A percentile compares a stretch with the other conserved stretches of the same genome.
These are phyloP conservation scores for Drosophila suboccidentalis DNA, from an alignment of 2,888 invertebrate species.

Conservation along the genomic window DNA sequence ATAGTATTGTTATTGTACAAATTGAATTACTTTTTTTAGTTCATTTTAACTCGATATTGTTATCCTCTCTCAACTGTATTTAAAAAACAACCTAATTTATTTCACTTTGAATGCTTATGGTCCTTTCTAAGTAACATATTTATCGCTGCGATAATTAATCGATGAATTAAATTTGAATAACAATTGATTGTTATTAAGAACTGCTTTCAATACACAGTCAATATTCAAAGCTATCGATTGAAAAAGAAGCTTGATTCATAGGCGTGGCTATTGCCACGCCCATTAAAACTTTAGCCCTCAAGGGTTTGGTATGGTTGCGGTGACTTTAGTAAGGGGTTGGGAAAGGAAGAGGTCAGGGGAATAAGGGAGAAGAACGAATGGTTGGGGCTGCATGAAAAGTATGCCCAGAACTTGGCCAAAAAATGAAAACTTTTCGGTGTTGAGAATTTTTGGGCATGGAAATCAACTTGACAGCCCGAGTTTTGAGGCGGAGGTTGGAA, in stretches of 20 bases:
- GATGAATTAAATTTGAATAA: neutral
- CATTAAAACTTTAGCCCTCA: slow-evolving; percentile 19
- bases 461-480: slow-evolving; percentile 57
- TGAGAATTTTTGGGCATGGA: slow-evolving; percentile 51
- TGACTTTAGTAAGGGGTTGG: neutral
- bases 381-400: slow-evolving; percentile 18
- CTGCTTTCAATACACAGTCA: slow-evolving; percentile 9
- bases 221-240: slow-evolving; percentile 2
- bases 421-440: slow-evolving; percentile 46
- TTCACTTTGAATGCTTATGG: neutral
- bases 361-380: neutral
- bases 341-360: neutral
- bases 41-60: too few relatives aligned
- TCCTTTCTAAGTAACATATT: too few relatives aligned
- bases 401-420: slow-evolving; percentile 40
- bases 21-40: too few relatives aligned
- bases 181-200: slow-evolving; percentile 10
- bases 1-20: too few relatives aligned
- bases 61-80: neutral
- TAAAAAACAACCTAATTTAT: neutral
- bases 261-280: slow-evolving; percentile 41
- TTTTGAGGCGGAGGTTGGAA: slow-evolving; percentile 8
- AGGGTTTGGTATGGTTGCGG: slow-evolving; percentile 5
- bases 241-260: slow-evolving; percentile 25
- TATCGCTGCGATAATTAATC: slow-evolving; percentile 3